Evolutionary conservation across 1,140 invertebrate genomes (phyloP), one percentile per base, ranked within the genome.

Genomic region (Ceratina calcarata): DNA sequence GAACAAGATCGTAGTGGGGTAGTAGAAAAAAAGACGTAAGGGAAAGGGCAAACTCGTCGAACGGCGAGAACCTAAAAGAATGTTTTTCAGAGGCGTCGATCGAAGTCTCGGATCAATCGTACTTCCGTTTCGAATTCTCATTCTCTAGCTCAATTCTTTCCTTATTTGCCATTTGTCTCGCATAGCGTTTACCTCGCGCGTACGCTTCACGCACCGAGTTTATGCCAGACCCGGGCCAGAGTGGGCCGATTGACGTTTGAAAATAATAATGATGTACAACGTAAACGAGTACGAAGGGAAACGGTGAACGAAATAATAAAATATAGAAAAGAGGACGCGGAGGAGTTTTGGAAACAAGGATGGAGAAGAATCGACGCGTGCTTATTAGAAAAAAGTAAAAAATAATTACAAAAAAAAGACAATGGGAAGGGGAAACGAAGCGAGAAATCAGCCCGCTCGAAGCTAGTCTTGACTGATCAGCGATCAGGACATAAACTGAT

Each of bases 401-500:
- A 80, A 20, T 55, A 85, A 60, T 57, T 57, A 57, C 55, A 57
- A 27, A 58, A 62, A 53, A 70, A 16, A 37, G 16, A 15, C n/a
- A 4, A n/a, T 57, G 20, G 16, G 15, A 20, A 16, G 22, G 45
- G 20, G 2, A 53, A 53, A 51, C 16, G n/a, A 68, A 68, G 51
- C 51, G 0, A 22, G 45, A 57, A 69, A 83, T 82, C 79, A 70
- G 73, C 60, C 82, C 60, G 49, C 64, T 87, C 75, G 65, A 82
- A 62, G 82, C 68, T 57, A 32, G 64, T 71, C 61, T 60, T 70
- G 27, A 20, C 8, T 32, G 74, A 81, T 78, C 67, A 53, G n/a
- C 45, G 53, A 79, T 77, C 65, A 62, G 22, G 80, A 74, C 79
- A 69, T 73, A 67, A 49, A 78, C 61, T 84, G 78, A 79, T 72